Percentiles rank a stretch among this genome's conserved stretches.
Evolutionary conservation across 2,888 invertebrate genomes (phyloP).

Genomic region (Synergus japonicus): DNA sequence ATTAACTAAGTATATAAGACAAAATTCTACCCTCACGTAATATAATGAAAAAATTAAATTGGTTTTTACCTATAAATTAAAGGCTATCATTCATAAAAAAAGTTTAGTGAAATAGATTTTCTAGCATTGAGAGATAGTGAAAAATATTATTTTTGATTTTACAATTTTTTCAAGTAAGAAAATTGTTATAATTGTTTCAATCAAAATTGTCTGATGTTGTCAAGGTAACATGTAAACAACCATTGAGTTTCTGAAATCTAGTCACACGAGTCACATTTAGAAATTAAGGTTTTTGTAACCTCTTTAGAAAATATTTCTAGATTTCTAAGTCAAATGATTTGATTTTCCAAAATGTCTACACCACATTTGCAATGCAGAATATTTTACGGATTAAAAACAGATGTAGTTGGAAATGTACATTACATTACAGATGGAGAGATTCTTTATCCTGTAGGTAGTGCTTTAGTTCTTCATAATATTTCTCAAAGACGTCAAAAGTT

Average conservation of each 20-base stretch:
- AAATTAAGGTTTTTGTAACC: not conserved
- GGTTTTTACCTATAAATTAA: too few relatives aligned
- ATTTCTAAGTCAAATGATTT: not conserved
- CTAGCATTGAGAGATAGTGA: too few relatives aligned
- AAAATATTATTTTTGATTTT: too few relatives aligned
- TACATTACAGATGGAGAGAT: constrained; percentile 87
- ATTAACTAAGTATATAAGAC: too few relatives aligned
- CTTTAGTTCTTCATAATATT: constrained; percentile 86
- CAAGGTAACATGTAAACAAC: constrained; percentile 14
- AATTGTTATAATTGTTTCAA: too few relatives aligned
- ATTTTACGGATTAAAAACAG: constrained; percentile 83
- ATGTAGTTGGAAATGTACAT: constrained; percentile 85
- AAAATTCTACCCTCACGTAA: too few relatives aligned
- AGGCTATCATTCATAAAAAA: too few relatives aligned
- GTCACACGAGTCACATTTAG: too few relatives aligned
- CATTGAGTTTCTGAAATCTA: too few relatives aligned
- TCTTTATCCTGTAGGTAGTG: constrained; percentile 89
- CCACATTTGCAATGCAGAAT: constrained; percentile 80
- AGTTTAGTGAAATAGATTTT: too few relatives aligned
- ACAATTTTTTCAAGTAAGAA: too few relatives aligned
- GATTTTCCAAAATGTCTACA: constrained; percentile 34
- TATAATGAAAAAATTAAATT: not conserved
- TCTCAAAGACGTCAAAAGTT: constrained; percentile 86
- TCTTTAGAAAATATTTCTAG: not conserved
- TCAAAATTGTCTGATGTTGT: not conserved